phyloP scores from a whole-genome alignment of 2,113 vertebrate genomes.

The Geococcyx californianus region DNA sequence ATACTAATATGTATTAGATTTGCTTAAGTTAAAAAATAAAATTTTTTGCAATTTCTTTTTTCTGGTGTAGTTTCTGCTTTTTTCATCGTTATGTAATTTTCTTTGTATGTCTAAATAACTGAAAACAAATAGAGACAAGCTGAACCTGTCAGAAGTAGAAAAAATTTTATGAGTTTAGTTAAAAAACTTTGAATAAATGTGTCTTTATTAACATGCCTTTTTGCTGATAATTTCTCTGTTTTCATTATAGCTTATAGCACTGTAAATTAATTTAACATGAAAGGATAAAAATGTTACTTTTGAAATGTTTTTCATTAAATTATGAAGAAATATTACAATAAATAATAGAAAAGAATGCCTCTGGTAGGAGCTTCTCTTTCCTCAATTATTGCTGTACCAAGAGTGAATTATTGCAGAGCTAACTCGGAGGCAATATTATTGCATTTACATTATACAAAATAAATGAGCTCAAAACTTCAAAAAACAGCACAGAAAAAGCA shows the following conservation, averaged over 20 bases:
- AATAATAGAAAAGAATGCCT: slow-evolving; percentile 80
- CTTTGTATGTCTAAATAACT: slow-evolving; percentile 17
- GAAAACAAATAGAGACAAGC: slow-evolving; percentile 47
- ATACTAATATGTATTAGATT: neutral
- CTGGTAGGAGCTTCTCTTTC: slow-evolving; percentile 74
- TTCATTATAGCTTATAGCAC: slow-evolving; percentile 73
- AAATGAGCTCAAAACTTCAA: slow-evolving; percentile 69
- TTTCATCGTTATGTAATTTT: slow-evolving; percentile 43
- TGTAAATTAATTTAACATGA: slow-evolving; percentile 83
- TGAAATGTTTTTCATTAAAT: slow-evolving; percentile 79
- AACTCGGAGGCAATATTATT: slow-evolving; percentile 70
- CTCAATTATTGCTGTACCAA: slow-evolving; percentile 72
- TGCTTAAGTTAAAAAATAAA: neutral
- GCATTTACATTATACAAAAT: slow-evolving; percentile 68
- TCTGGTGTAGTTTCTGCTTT: neutral
- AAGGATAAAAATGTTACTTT: slow-evolving; percentile 79
- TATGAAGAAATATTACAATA: slow-evolving; percentile 74
- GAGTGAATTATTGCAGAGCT: slow-evolving; percentile 73
- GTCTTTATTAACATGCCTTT: slow-evolving; percentile 75
- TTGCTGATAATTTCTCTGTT: slow-evolving; percentile 70
- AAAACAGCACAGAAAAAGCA: slow-evolving; percentile 22
- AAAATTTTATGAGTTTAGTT: slow-evolving; percentile 54
- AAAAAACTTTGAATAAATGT: slow-evolving; percentile 68
- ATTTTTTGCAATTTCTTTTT: neutral
- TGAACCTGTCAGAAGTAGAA: neutral